Base-by-base conservation (phyloP, 2,888 invertebrate species). In the Nemoura dubitans region DNA sequence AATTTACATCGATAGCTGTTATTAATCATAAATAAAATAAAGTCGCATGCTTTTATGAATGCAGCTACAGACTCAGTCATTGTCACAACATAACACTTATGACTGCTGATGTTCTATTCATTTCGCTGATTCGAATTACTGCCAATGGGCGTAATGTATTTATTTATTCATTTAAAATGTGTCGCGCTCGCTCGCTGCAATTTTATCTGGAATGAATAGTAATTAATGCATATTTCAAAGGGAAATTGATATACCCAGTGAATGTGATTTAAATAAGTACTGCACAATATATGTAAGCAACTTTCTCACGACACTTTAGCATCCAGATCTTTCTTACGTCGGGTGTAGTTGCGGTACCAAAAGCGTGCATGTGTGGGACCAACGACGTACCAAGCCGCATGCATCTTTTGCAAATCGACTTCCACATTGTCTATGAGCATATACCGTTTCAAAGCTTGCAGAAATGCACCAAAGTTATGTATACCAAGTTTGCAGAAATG, bases 141-240 rank as follows among this genome's bases (percentile, higher is more conserved):
- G 29, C n/a, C 3, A 27, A 10, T n/a, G 30, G 0, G 7, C 14
- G 16, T 81, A 30, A 81, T 30, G 26, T 81, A 30, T 81, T 81
- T 30, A 81, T 81, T 28, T 30, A 81, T 81, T 81, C 81, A 81
- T 81, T 30, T 81, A n/a, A n/a, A 81, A 30, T 29, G 28, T 81
- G 81, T 26, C 78, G 25, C 78, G 29, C 28, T 10, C 14, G 6
- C n/a, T n/a, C n/a, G n/a, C n/a, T n/a, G 16, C 81, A 81, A 14
- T 81, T 14, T 29, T 81, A 29, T 81, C 10, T 30, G 26, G 5
- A 29, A 81, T 81, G 30, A 81, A 28, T 78, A 78, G 28, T 78
- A 78, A 78, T 78, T 26, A 78, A 16, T 7, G 78, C 78, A 26
- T 27, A 27, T 27, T 26, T 78, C 25, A 28, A 78, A 27, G 78